Evolutionary conservation across 2,113 vertebrate genomes (phyloP).

Genomic region (Oryzias woworae): DNA sequence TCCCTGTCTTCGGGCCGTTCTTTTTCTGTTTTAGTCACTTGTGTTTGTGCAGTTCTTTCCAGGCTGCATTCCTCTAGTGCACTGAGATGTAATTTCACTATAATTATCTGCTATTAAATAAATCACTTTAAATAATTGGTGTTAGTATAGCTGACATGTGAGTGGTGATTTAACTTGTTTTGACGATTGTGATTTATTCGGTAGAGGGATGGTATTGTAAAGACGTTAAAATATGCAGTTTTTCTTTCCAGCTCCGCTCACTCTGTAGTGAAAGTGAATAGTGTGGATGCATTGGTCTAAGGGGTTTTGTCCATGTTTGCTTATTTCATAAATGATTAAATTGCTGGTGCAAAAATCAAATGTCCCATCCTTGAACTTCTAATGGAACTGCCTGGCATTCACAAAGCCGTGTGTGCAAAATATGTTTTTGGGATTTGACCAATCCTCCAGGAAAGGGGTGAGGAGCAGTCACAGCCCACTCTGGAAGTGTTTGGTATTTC

Average conservation of each 20-base stretch:
- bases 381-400: too few species aligned
- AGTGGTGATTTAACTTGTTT: neutral
- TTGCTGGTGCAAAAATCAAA: too few species aligned
- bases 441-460: too few species aligned
- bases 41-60: neutral
- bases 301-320: neutral
- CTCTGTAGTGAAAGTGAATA: constrained; percentile 1
- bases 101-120: constrained; percentile 9
- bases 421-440: too few species aligned
- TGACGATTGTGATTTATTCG: neutral
- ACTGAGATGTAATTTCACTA: constrained; percentile 14
- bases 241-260: neutral
- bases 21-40: constrained; percentile 1
- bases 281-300: neutral
- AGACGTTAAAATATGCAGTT: neutral
- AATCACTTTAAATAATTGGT: constrained; percentile 2
- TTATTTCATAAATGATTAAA: too few species aligned
- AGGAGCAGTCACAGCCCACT: too few species aligned
- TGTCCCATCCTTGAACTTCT: too few species aligned
- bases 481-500: too few species aligned
- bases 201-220: neutral
- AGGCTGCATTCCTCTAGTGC: constrained; percentile 7
- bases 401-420: too few species aligned
- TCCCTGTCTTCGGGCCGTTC: neutral
- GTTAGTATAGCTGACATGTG: neutral